These are phyloP conservation scores for Pyralis farinalis DNA, from an alignment of 2,888 invertebrate genomes.

Conservation along the genomic window DNA sequence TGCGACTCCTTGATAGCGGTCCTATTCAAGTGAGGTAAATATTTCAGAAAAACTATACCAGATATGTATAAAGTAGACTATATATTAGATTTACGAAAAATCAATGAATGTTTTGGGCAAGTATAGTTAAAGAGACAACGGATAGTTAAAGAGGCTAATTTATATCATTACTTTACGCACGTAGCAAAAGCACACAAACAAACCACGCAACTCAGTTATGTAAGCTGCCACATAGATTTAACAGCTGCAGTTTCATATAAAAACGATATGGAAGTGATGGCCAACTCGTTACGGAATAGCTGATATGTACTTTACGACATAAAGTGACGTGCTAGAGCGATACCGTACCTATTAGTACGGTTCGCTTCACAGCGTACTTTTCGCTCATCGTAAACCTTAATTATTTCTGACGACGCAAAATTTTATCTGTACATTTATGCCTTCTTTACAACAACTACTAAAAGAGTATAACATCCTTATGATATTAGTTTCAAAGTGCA, in stretches of 20 bases:
- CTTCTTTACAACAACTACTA: conserved; percentile 47
- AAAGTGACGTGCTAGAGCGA: conserved; percentile 44
- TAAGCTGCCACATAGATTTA: too few relatives aligned
- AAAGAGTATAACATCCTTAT: conserved; percentile 34
- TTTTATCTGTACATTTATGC: conserved; percentile 49
- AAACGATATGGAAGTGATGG: background rate
- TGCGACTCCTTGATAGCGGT: too few relatives aligned
- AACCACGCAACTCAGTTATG: too few relatives aligned
- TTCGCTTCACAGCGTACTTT: conserved; percentile 67
- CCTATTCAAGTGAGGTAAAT: too few relatives aligned
- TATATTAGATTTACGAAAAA: too few relatives aligned
- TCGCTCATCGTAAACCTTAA: conserved; percentile 69
- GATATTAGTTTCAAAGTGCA: conserved; percentile 30
- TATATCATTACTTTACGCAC: too few relatives aligned
- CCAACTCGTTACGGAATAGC: conserved; percentile 1
- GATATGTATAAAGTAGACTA: too few relatives aligned
- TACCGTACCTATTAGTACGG: conserved; percentile 53
- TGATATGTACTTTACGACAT: conserved; percentile 47
- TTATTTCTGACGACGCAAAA: conserved; percentile 62
- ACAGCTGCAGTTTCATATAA: background rate
- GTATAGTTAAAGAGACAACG: too few relatives aligned
- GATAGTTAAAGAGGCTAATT: too few relatives aligned
- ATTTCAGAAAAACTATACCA: too few relatives aligned
- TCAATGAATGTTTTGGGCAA: too few relatives aligned
- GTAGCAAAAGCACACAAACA: too few relatives aligned